A percentile compares a stretch with the other conserved stretches of the same genome.
Conservation (phyloP, 2,113 vertebrate species). For the Stegastes partitus region DNA sequence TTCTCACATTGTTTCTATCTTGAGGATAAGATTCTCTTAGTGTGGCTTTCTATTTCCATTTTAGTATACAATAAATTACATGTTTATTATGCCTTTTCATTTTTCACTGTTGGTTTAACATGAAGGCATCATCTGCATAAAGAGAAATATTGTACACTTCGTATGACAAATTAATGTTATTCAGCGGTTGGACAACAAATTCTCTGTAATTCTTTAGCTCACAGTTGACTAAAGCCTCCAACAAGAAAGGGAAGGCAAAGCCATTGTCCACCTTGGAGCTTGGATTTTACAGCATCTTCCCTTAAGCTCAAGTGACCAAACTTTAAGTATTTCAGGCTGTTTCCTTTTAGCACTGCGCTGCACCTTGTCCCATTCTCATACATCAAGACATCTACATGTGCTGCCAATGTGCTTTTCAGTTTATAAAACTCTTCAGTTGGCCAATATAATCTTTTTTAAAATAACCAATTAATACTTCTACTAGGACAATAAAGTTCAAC, state of each 20-base stretch:
- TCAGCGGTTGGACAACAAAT: background rate
- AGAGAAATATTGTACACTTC: background rate
- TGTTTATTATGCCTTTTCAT: background rate
- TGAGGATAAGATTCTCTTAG: background rate
- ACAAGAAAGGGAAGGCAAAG: background rate
- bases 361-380: constrained; percentile 71
- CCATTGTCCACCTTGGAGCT: background rate
- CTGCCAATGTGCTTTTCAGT: constrained; percentile 79
- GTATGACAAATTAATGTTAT: background rate
- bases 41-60: constrained; percentile 30
- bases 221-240: background rate
- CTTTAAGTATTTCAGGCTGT: constrained; percentile 68
- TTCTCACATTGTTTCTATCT: constrained; percentile 35
- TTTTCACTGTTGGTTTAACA: background rate
- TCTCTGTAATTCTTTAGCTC: background rate
- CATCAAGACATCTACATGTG: constrained; percentile 77
- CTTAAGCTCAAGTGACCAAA: constrained; percentile 42
- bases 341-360: constrained; percentile 67
- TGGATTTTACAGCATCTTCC: constrained; percentile 62
- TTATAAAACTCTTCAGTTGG: constrained; percentile 80
- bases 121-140: constrained; percentile 39
- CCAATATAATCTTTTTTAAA: constrained; percentile 84
- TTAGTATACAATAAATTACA: background rate
- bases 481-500: constrained; percentile 82
- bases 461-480: constrained; percentile 85